A percentile compares a stretch with the other conserved stretches of the same genome.
Conservation (phyloP, 2,888 invertebrate species). For the Entomobrya proxima region DNA sequence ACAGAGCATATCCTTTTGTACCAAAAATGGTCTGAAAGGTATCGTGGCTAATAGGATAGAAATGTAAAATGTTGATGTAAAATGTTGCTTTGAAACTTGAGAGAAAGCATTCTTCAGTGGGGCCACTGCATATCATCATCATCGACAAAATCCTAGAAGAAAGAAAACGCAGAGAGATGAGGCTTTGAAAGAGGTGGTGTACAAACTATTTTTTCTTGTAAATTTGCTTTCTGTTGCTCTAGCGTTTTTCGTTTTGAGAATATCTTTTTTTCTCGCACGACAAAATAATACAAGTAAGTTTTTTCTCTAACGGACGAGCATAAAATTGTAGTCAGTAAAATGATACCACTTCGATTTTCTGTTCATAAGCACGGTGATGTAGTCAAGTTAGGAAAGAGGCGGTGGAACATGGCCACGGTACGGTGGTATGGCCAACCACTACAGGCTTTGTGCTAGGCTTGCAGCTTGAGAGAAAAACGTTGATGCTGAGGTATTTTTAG, state of each 20-base stretch:
- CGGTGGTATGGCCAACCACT: background rate
- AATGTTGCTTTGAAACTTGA: background rate
- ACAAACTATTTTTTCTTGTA: background rate
- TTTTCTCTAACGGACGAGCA: background rate
- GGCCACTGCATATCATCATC: background rate
- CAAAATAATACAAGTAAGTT: background rate
- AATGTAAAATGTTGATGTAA: background rate
- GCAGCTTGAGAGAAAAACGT: background rate
- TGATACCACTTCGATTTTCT: background rate
- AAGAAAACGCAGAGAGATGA: background rate
- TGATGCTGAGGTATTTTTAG: slow-evolving; percentile 15
- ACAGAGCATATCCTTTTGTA: background rate
- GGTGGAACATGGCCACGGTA: background rate
- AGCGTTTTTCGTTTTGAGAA: no score
- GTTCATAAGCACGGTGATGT: background rate
- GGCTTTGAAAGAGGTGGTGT: background rate
- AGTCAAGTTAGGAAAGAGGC: background rate
- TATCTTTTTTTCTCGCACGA: no score
- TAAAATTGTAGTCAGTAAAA: background rate
- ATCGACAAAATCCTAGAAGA: background rate
- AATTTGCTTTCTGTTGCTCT: background rate
- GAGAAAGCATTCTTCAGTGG: background rate
- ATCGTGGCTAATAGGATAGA: background rate
- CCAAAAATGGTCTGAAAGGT: background rate
- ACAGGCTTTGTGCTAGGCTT: background rate